These are phyloP conservation scores for Frieseomelitta varia DNA, from an alignment of 1,140 invertebrate genomes.

Conservation along the genomic window DNA sequence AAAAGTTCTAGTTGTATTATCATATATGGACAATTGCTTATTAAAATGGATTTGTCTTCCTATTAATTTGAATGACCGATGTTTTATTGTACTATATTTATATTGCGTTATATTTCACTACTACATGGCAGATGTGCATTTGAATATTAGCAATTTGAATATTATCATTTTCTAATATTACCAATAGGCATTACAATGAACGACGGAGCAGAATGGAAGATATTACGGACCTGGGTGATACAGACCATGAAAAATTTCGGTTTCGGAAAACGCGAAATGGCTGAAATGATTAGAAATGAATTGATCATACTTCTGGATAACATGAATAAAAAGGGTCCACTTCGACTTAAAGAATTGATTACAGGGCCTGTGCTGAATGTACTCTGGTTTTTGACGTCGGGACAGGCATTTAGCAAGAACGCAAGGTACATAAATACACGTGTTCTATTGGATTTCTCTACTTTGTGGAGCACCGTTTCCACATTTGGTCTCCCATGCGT, in stretches of 20 bases:
- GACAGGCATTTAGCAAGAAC: constrained; percentile 81
- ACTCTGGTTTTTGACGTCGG: constrained; percentile 88
- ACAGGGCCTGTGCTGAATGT: constrained; percentile 88
- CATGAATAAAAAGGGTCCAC: constrained; percentile 78
- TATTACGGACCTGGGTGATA: constrained; percentile 88
- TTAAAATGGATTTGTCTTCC: not conserved
- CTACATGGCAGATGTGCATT: not conserved
- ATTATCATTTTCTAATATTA: constrained; percentile 4
- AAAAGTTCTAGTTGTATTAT: not conserved
- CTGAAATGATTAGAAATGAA: constrained; percentile 87
- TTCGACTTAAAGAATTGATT: constrained; percentile 78
- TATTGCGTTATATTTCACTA: not conserved
- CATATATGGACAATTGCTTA: not conserved
- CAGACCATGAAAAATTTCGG: constrained; percentile 88
- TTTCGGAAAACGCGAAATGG: constrained; percentile 89
- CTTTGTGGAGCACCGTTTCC: not conserved
- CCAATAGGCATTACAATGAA: constrained; percentile 87
- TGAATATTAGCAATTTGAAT: constrained; percentile 3
- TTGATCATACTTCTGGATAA: constrained; percentile 81
- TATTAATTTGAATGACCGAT: not conserved
- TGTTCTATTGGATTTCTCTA: constrained; percentile 15
- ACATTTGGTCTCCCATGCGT: not conserved
- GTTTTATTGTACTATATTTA: not conserved
- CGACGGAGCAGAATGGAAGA: constrained; percentile 89
- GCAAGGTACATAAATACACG: constrained; percentile 62